phyloP scores from a whole-genome alignment of 2,888 invertebrate species.

The Athetis lepigone region DNA sequence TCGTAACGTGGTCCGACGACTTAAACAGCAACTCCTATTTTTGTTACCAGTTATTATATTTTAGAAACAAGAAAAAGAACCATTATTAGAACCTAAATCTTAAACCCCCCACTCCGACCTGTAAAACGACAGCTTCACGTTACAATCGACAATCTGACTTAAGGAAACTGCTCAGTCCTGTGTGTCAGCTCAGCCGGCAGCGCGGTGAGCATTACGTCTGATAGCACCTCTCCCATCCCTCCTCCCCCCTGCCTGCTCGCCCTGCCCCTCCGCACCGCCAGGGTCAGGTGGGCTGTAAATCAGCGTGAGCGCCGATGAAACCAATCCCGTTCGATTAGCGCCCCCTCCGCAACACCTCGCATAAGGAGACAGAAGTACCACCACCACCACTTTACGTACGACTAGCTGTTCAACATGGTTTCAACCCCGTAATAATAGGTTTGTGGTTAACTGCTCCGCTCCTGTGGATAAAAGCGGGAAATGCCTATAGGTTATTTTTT shows the following conservation, averaged over 20 bases:
- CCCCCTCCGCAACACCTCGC: constrained; percentile 44
- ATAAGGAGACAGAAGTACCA: constrained; percentile 12
- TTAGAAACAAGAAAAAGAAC: too few species aligned
- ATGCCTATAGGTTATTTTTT: too few species aligned
- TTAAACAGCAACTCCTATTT: too few species aligned
- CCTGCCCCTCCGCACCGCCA: neutral
- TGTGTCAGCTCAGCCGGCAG: constrained; percentile 13
- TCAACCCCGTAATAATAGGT: too few species aligned
- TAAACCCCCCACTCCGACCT: neutral
- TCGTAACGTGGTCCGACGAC: too few species aligned
- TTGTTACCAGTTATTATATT: neutral
- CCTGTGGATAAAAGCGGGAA: too few species aligned
- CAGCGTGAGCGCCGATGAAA: constrained; percentile 67
- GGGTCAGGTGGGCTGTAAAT: constrained; percentile 68
- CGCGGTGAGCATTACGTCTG: constrained; percentile 28
- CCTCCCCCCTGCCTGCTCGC: neutral
- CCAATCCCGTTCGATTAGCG: constrained; percentile 74
- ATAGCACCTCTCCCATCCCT: neutral
- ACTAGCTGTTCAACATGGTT: too few species aligned
- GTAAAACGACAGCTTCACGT: constrained; percentile 17
- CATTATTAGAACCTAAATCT: too few species aligned
- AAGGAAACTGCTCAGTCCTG: constrained; percentile 18
- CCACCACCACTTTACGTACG: too few species aligned
- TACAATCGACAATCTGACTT: constrained; percentile 36
- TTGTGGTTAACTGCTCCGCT: too few species aligned